Evolutionary conservation across 1,140 invertebrate species (phyloP), one percentile per base, ranked within the genome.

Genomic region (Saccostrea cuccullata): DNA sequence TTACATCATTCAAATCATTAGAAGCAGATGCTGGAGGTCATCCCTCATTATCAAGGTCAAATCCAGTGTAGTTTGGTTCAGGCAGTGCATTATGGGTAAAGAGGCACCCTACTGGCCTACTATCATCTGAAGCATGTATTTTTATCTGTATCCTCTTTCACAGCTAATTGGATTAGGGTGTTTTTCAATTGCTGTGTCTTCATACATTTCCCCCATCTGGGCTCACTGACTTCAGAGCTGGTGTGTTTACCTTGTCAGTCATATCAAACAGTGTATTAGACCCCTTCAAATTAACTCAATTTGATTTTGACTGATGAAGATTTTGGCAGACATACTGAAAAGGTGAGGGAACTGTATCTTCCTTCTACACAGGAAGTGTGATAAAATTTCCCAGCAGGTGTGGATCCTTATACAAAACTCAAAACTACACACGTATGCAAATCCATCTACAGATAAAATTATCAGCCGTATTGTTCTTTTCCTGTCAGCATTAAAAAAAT

Each of bases 121-220:
- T 77, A 77, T 77, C 70, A 77, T 15, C 70, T 30, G 58, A 77
- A 30, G 26, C 70, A 30, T 77, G 26, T 77, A 36, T 77, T 77
- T 77, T 77, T 77, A 77, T 77, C 70, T 77, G 13, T 12, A 30
- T 77, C 26, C 30, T 77, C 70, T 15, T 77, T 77, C 26, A 77
- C 23, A 77, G 70, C 70, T 77, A 77, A 77, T 77, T 77, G 70
- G 70, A 77, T 77, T 77, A 77, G 70, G 70, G 23, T 77, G 70
- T 77, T 77, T 77, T 77, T 77, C 30, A 77, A 30, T 64, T 26
- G 26, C 30, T 77, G 23, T 77, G 70, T 30, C 70, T 77, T 77
- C 30, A 77, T 40, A 77, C 30, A 77, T 77, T 77, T 77, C 70
- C 26, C 23, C 30, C 47, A 47, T 30, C 70, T 77, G 15, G 13